A percentile compares a stretch with the other conserved stretches of the same genome.
These are phyloP conservation scores for Phrynosoma platyrhinos DNA, from an alignment of 2,113 vertebrate genomes.

Conservation along the genomic window DNA sequence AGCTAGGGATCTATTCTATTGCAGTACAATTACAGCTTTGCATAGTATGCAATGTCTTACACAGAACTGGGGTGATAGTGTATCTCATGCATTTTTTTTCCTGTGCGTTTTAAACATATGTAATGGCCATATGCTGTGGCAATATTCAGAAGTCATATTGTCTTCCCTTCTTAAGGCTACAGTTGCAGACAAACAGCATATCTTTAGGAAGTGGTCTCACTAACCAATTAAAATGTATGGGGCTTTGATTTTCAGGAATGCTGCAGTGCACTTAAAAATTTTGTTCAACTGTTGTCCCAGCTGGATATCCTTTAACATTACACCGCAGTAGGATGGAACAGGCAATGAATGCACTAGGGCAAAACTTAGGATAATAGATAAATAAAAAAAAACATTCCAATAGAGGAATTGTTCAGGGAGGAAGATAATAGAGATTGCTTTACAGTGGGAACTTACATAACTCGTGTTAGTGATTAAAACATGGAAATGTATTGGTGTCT, in stretches of 20 bases:
- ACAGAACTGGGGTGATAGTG: not conserved
- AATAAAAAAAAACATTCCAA: slow-evolving; percentile 46
- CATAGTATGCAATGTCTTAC: not conserved
- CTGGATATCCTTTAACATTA: slow-evolving; percentile 45
- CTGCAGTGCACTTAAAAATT: slow-evolving; percentile 35
- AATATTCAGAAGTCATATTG: not conserved
- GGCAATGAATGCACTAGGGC: slow-evolving; percentile 48
- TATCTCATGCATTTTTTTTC: not conserved
- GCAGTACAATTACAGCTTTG: not conserved
- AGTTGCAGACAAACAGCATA: slow-evolving; percentile 41
- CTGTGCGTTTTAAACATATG: not conserved
- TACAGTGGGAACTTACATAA: slow-evolving; percentile 39
- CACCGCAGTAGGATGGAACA: slow-evolving; percentile 2
- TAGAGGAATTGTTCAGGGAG: not conserved
- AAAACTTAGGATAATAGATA: slow-evolving; percentile 52
- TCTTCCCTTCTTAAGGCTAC: slow-evolving; percentile 33
- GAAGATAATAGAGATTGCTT: slow-evolving; percentile 47
- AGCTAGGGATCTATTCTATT: not conserved
- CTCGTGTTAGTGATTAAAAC: slow-evolving; percentile 56
- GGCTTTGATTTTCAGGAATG: slow-evolving; percentile 62
- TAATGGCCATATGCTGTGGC: not conserved
- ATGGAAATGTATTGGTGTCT: slow-evolving; percentile 34
- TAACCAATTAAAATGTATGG: slow-evolving; percentile 32
- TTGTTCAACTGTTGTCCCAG: slow-evolving; percentile 34
- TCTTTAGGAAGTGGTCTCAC: slow-evolving; percentile 51